Evolutionary conservation across 2,113 vertebrate genomes (phyloP).

Genomic region (Elaphurus davidianus): DNA sequence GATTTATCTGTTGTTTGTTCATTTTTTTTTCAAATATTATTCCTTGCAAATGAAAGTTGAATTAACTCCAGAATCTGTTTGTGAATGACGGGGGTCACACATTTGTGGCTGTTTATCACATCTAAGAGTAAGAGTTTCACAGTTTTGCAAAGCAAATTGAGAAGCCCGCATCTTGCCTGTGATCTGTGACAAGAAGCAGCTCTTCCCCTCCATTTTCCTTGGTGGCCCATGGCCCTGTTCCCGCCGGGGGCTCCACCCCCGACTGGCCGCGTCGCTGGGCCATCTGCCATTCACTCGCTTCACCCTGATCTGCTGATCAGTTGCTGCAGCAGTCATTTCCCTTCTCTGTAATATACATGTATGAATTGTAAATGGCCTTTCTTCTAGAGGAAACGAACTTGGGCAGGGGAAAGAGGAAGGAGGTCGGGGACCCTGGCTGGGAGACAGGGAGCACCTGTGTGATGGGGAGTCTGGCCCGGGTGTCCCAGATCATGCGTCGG

Average conservation of each 20-base stretch:
- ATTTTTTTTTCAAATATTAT: neutral
- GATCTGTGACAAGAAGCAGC: neutral
- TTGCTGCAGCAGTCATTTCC: neutral
- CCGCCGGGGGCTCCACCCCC: neutral
- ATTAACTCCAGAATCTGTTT: neutral
- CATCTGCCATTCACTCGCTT: fast-evolving
- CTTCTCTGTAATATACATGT: neutral
- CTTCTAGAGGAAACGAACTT: neutral
- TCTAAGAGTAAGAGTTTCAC: neutral
- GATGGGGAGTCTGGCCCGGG: neutral
- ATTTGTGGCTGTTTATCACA: neutral
- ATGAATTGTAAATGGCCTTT: neutral
- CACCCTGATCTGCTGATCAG: neutral
- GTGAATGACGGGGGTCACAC: neutral
- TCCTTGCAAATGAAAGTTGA: neutral
- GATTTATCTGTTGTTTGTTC: neutral
- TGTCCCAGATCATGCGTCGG: neutral
- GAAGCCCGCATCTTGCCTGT: neutral
- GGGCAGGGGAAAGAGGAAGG: neutral
- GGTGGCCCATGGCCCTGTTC: fast-evolving
- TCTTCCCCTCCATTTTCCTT: neutral
- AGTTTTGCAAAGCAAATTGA: neutral
- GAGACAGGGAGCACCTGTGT: too few species aligned
- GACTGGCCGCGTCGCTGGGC: neutral
- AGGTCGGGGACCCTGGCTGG: too few species aligned